Base-by-base conservation (phyloP, 2,797 vertebrate species). In the Phyllotis vaccarum region DNA sequence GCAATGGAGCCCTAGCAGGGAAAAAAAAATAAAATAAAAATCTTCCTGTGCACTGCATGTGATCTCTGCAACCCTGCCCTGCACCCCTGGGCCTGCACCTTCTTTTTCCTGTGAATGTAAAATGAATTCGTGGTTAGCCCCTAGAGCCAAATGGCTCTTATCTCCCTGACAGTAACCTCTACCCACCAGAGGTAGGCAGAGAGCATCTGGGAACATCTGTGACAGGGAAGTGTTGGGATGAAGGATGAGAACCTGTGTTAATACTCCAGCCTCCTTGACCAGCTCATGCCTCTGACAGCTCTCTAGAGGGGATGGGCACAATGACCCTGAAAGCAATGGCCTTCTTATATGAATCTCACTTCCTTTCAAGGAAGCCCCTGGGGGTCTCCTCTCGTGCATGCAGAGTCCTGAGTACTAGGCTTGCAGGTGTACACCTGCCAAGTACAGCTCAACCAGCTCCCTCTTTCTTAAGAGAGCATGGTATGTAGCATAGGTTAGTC, bases 101-200 rank as follows among this genome's bases (percentile, higher is more conserved):
- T 6, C 90, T 64, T 91, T 96, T 93, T 94, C 93, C 93, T 91
- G 40, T 82, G 81, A 56, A 82, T 60, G 58, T 82, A 85, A 95
- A 94, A 76, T 27, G 74, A 78, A 64, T 90, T 31, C 70, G 46
- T 46, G 34, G 37, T 43, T 56, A 89, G 86, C 4, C n/a, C 52
- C 64, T 34, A 43, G 40, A 79, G 58, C 31, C 62, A 87, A 60
- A 27, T 49, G 13, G 1, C 64, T 70, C 43, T 24, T 24, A 58
- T 66, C 11, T 52, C 79, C n/a, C 74, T 19, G 79, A 92, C 16
- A 43, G 24, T 37, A 68, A 75, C 52, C 29, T 81, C 17, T 62
- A 34, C 79, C 78, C 54, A 40, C 22, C 52, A 60, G 64, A 80
- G 43, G 46, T 49, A 49, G 46, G 9, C 9, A 49, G 46, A 49